phyloP scores from a whole-genome alignment of 2,113 vertebrate genomes.

The chimpanzee (Pan troglodytes) region NHGRI_mPanTro3-v2.1_pri NC_072403.2:145498501-145499000 shows the following conservation, averaged over 20 bases:
- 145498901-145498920: neutral
- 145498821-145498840: neutral
- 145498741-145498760: neutral
- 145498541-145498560: neutral
- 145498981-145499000: neutral
- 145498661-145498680: neutral
- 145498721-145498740: neutral
- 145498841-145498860: neutral
- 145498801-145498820: neutral
- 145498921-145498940: neutral
- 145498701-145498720: conserved; percentile 22
- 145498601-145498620: conserved; percentile 5
- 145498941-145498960: neutral
- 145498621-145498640: neutral
- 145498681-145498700: neutral
- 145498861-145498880: neutral
- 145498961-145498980: neutral
- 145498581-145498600: neutral
- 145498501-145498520: neutral
- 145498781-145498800: neutral
- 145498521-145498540: neutral
- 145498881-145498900: neutral
- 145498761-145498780: neutral
- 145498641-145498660: neutral
- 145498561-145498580: neutral